phyloP scores from a whole-genome alignment of 2,113 vertebrate species.

The Redunca redunca region DNA sequence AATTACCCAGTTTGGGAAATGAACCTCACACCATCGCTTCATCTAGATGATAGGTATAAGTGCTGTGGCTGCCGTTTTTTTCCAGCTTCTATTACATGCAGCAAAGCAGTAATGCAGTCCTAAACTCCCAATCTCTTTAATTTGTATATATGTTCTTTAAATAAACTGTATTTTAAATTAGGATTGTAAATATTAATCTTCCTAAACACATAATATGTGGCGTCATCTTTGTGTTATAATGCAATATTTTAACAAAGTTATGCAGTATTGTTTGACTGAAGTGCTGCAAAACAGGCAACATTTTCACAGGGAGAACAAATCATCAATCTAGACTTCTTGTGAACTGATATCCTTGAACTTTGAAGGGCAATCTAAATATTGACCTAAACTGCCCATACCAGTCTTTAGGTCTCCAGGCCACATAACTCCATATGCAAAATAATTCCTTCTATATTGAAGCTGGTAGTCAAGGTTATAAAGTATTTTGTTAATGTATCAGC shows the following conservation, averaged over 20 bases:
- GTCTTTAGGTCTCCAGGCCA: not conserved
- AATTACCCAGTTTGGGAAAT: conserved; percentile 52
- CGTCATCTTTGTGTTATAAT: not conserved
- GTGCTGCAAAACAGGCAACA: not conserved
- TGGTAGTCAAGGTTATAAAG: not conserved
- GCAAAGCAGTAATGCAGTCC: not conserved
- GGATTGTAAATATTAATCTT: not conserved
- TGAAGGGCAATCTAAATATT: conserved; percentile 17
- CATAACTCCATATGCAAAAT: not conserved
- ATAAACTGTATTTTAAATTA: conserved; percentile 18
- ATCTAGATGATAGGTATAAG: not conserved
- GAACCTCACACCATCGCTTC: conserved; percentile 13
- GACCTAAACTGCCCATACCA: not conserved
- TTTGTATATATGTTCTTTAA: not conserved
- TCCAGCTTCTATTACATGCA: not conserved
- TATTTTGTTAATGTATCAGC: not conserved
- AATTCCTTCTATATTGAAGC: not conserved
- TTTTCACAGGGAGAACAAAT: not conserved
- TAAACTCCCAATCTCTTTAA: not conserved
- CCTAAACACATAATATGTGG: not conserved
- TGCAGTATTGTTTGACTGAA: not conserved
- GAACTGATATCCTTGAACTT: not conserved
- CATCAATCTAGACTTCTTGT: not conserved
- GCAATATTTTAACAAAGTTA: not conserved
- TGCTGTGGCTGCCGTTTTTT: not conserved